Base-by-base conservation (phyloP, 2,888 invertebrate species). In the Dicyrtoma fusca region DNA sequence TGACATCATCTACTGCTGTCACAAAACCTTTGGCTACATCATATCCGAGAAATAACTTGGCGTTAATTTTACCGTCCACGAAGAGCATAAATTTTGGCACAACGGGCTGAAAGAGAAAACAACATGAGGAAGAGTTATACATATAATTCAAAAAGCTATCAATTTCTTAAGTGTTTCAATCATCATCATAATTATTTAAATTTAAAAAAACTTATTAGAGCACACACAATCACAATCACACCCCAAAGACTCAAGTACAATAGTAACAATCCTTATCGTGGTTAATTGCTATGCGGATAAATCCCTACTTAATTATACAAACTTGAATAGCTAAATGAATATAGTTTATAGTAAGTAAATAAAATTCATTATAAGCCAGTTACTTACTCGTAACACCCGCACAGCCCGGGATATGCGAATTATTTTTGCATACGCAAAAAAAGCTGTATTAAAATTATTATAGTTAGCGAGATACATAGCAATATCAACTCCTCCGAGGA, bases 11-110 rank as follows among this genome's bases (percentile, higher is more conserved):
- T 49, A 88, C 87, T 0, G 88, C 88, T 0, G 87, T 86, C 4
- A 88, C 87, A 75, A 87, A 88, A 4, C 88, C 88, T 85, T 87
- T 86, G 0, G 88, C 88, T n/a, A 89, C 86, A 75, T 89, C 89
- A 79, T 88, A 89, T 1, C 88, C 88, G 74, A 86, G 86, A 1
- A 87, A 87, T 5, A 88, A 81, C 73, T 86, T 86, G 49, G 85
- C 84, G 74, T 88, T 88, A 17, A 88, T 87, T 82, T 85, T 84
- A 1, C 84, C 83, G 76, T 88, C 87, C 34, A 88, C 83, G 71
- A 86, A 84, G 0, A 84, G 83, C 83, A 87, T 86, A 47, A 88
- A 77, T 79, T 85, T 84, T 0, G 88, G 87, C 10, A 87, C 82
- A 0, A 84, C 82, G 1, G 84, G 83, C 76, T 87, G 0, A 83